Evolutionary conservation across 1,140 invertebrate genomes (phyloP).

Genomic region (Caenorhabditis briggsae): DNA sequence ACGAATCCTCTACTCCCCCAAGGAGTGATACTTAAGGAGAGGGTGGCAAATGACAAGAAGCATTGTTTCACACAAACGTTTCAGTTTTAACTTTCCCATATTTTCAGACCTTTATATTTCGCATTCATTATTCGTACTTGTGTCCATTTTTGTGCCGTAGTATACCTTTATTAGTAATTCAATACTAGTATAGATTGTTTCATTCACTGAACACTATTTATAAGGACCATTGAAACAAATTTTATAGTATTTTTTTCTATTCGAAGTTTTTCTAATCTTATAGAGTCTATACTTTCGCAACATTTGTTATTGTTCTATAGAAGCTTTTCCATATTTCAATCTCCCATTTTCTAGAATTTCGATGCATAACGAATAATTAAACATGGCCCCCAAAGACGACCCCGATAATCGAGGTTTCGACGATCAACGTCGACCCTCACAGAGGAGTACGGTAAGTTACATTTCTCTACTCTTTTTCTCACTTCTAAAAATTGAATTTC

Average conservation of each 20-base stretch:
- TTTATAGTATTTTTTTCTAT: too few species aligned
- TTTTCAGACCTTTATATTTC: not conserved
- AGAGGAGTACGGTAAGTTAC: conserved; percentile 39
- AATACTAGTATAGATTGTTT: not conserved
- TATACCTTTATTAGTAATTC: conserved; percentile 22
- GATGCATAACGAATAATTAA: conserved; percentile 37
- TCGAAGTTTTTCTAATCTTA: too few species aligned
- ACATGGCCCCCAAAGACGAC: conserved; percentile 53
- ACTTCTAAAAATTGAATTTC: not conserved
- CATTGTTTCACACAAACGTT: not conserved
- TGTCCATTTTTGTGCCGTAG: not conserved
- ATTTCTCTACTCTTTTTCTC: not conserved
- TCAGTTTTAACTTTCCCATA: conserved; percentile 1
- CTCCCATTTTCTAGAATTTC: not conserved
- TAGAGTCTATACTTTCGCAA: too few species aligned
- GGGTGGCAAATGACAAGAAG: conserved; percentile 14
- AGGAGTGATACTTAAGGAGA: conserved; percentile 41
- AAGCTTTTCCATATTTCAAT: not conserved
- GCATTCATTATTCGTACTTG: not conserved
- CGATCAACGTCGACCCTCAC: conserved; percentile 52
- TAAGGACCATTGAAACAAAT: too few species aligned
- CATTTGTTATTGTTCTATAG: not conserved
- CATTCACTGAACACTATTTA: not conserved
- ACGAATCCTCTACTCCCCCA: not conserved
- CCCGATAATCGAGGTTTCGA: conserved; percentile 43